Base-by-base conservation (phyloP, 2,113 vertebrate genomes). In the Embiotoca jacksoni region DNA sequence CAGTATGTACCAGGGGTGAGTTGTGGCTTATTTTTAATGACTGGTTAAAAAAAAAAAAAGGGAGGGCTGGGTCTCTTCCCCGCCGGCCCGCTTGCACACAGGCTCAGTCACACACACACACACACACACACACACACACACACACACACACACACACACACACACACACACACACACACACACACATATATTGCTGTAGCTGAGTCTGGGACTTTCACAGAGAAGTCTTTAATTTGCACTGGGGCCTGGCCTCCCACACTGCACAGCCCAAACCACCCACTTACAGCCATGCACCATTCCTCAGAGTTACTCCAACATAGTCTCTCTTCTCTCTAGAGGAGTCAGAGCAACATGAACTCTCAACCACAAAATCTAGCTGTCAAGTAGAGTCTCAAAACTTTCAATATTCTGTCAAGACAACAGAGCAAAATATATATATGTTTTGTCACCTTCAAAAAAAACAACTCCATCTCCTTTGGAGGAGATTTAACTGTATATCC, bases 201-300 rank as follows among this genome's bases (percentile, higher is more conserved):
- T 15, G 75, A 89, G 90, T 89, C 88, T 90, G 88, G 90, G 88
- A 91, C 88, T 90, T 93, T 93, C 90, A 93, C 90, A 93, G 90
- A 91, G 90, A 83, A 88, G 91, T 92, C 92, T 93, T 91, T 93
- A 93, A 93, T 93, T 93, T 93, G 90, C 85, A 67, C 83, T 82
- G 75, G 83, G 89, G 88, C 88, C 82, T 79, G 84, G 88, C 91
- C 92, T 93, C 92, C 92, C 92, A 92, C 92, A 87, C 90, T 87
- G 92, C 81, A 79, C 82, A 72, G 86, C 87, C 89, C 84, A 86
- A 93, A 91, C 89, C 91, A 90, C 88, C 91, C 91, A 92, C 88
- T 93, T 87, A 87, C 85, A 89, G 81, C 80, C 84, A 30, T 59
- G 82, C 83, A 75, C 87, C 84, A 76, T 84, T 81, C 85, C 83